phyloP scores from a whole-genome alignment of 2,113 vertebrate species.

The Chaetodon auriga region DNA sequence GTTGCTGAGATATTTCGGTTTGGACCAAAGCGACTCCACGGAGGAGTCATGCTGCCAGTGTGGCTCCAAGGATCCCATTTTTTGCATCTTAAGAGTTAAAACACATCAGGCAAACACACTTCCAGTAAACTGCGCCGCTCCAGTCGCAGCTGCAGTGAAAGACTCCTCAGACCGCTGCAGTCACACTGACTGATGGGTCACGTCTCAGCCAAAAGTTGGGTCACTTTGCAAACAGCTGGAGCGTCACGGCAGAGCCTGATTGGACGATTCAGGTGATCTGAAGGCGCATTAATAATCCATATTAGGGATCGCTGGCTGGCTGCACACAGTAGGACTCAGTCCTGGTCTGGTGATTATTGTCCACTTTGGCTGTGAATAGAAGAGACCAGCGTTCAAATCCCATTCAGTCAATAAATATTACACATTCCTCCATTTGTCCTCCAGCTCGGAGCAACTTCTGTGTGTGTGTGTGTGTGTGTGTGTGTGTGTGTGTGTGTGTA shows the following conservation, averaged over 20 bases:
- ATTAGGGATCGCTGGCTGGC: background rate
- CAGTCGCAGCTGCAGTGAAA: background rate
- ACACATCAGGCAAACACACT: background rate
- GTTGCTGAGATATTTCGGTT: too few relatives aligned
- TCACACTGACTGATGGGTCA: slow-evolving; percentile 3
- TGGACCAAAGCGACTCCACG: too few relatives aligned
- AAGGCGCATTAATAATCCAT: slow-evolving; percentile 11
- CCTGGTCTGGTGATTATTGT: slow-evolving; percentile 7
- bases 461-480: background rate
- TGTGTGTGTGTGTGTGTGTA: slow-evolving; percentile 12
- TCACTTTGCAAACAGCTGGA: slow-evolving; percentile 31
- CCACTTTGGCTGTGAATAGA: background rate
- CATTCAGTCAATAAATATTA: slow-evolving; percentile 43
- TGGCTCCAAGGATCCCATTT: too few relatives aligned
- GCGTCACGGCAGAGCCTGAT: background rate
- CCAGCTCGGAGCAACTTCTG: background rate
- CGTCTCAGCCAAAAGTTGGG: slow-evolving; percentile 1
- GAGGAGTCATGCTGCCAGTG: too few relatives aligned
- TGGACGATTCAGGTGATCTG: background rate
- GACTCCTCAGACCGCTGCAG: background rate
- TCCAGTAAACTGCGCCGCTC: background rate
- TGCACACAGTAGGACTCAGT: slow-evolving; percentile 6
- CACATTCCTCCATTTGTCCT: slow-evolving; percentile 26
- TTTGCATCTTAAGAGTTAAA: background rate
- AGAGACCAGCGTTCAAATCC: slow-evolving; percentile 21